phyloP scores from a whole-genome alignment of 1,140 invertebrate species.

The Epicauta chinensis region DNA sequence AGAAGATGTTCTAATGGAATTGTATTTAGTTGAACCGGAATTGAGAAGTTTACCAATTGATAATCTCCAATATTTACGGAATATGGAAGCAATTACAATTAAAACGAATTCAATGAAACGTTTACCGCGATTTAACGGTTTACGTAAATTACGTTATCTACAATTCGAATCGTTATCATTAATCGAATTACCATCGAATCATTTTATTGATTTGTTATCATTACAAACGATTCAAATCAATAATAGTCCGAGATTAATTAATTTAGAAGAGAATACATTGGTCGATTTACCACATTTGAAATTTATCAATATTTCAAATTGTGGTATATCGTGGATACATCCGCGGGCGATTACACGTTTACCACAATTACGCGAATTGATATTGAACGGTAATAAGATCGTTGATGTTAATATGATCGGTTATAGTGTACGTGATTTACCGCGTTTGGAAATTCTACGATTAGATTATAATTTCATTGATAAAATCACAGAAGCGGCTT shows the following conservation, averaged over 20 bases:
- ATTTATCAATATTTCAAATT: conserved; percentile 69
- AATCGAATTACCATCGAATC: conserved; percentile 60
- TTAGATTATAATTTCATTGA: conserved; percentile 66
- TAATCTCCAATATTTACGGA: conserved; percentile 64
- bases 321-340: conserved; percentile 73
- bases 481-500: conserved; percentile 65
- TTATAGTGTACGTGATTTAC: conserved; percentile 65
- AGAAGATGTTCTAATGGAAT: conserved; percentile 68
- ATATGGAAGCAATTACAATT: conserved; percentile 74
- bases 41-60: conserved; percentile 70
- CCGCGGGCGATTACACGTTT: conserved; percentile 65
- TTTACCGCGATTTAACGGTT: conserved; percentile 59
- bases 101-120: conserved; percentile 67
- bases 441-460: conserved; percentile 59
- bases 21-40: conserved; percentile 78
- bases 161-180: conserved; percentile 64
- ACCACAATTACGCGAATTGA: conserved; percentile 63
- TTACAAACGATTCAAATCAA: conserved; percentile 70
- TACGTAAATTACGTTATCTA: conserved; percentile 57
- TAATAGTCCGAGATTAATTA: conserved; percentile 56
- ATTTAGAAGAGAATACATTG: conserved; percentile 66
- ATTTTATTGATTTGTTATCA: conserved; percentile 64
- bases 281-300: conserved; percentile 65
- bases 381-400: conserved; percentile 64
- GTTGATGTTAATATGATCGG: conserved; percentile 72